Base-by-base conservation (phyloP, 2,797 vertebrate species). In the Phataginus tricuspis region DNA sequence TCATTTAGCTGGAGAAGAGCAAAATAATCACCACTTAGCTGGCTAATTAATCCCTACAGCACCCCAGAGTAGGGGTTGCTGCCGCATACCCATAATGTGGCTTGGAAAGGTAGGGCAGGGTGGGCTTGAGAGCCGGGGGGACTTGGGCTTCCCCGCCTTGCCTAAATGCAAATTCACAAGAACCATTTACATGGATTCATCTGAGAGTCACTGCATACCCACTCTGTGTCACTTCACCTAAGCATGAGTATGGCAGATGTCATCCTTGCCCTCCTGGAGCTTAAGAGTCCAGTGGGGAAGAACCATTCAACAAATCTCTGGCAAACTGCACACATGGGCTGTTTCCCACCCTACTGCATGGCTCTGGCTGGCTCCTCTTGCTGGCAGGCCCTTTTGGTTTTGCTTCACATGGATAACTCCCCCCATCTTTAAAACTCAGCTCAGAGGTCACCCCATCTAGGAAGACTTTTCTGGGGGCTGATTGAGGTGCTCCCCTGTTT, bases 1-100 rank as follows among this genome's bases (percentile, higher is more conserved):
- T 42, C 78, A 69, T 57, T 79, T 55, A 96, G 91, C 79, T 91
- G 51, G 13, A 86, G 57, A 89, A 93, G 86, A 83, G 74, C 79
- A 90, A 95, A 72, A 74, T 57, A 77, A 95, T 90, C 61, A 53
- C 21, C 66, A 37, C 57, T 90, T 55, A 86, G 57, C 63, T 42
- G 45, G 63, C 37, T 91, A 63, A 69, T 87, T 39, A 80, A n/a
- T 87, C 63, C 92, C 80, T 0, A 0, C 21, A 64, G 59, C 59
- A 80, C 19, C 66, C 80, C 37, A 13, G 45, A 64, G 39, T 2
- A 51, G 25, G 34, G 68, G 53, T 14, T 42, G 84, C 34, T 0
- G 0, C 37, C 0, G 0, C 7, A 16, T 8, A 4, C 64, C 68
- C 61, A 39, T 2, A 27, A 7, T 1, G 14, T 49, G 51, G 55